These are phyloP conservation scores for Pycnonotus jocosus DNA, from an alignment of 2,113 vertebrate species.

Conservation along the genomic window DNA sequence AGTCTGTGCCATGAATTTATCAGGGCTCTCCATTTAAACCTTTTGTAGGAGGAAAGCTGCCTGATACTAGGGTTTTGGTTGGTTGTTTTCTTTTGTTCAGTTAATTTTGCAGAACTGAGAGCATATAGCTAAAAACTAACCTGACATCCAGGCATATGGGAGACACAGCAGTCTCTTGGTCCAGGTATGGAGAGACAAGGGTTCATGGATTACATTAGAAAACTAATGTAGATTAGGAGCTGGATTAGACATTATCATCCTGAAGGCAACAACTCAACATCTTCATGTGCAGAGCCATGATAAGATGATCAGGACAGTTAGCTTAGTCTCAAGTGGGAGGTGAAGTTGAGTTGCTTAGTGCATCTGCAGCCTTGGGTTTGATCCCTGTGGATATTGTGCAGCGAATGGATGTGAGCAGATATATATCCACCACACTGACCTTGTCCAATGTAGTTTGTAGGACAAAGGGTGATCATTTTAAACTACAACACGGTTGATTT, in stretches of 20 bases:
- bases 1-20: neutral
- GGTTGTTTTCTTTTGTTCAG: neutral
- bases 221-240: neutral
- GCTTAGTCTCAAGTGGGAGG: neutral
- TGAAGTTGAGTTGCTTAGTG: neutral
- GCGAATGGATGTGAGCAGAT: neutral
- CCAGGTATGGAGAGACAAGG: neutral
- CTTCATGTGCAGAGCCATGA: neutral
- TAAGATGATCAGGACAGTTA: neutral
- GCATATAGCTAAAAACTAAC: neutral
- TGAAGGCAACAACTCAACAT: neutral
- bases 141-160: neutral
- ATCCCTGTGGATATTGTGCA: neutral
- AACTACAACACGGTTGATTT: neutral
- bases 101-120: neutral
- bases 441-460: rapidly evolving
- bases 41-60: neutral
- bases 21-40: neutral
- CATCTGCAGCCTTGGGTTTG: neutral
- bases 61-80: neutral
- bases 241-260: neutral
- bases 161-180: neutral
- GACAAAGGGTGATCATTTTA: neutral
- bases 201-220: neutral
- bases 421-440: neutral